Conservation (phyloP, 1,140 invertebrate species). For the Glossosoma conforme region DNA sequence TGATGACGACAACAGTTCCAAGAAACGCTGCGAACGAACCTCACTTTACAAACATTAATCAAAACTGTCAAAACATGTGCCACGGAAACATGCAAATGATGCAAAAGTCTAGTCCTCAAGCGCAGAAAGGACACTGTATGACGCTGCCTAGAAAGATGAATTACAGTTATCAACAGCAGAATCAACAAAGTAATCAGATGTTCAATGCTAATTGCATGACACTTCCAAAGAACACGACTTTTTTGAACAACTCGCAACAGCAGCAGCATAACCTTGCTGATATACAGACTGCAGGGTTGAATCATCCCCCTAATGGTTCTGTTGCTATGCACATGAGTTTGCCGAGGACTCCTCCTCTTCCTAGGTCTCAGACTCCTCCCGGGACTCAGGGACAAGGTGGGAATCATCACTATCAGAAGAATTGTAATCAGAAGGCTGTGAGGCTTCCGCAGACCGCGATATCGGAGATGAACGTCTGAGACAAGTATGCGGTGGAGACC, state of each 20-base stretch:
- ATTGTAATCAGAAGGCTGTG: constrained; percentile 47
- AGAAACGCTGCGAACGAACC: constrained; percentile 45
- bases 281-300: constrained; percentile 44
- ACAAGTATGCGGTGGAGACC: constrained; percentile 50
- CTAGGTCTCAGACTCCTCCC: constrained; percentile 39
- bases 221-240: constrained; percentile 52
- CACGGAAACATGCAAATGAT: constrained; percentile 56
- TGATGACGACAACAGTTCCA: constrained; percentile 52
- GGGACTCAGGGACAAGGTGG: constrained; percentile 36
- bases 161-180: constrained; percentile 46
- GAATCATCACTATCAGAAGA: constrained; percentile 29
- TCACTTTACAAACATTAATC: constrained; percentile 40
- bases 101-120: constrained; percentile 55
- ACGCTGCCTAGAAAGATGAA: constrained; percentile 60
- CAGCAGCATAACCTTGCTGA: constrained; percentile 52
- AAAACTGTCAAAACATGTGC: constrained; percentile 52
- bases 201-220: constrained; percentile 54
- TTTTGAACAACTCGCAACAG: constrained; percentile 52
- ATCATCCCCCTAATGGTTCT: constrained; percentile 34
- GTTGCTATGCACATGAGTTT: constrained; percentile 36
- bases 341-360: constrained; percentile 35
- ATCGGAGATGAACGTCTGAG: constrained; percentile 82
- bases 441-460: constrained; percentile 70
- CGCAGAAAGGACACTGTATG: constrained; percentile 53
- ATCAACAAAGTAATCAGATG: constrained; percentile 42